phyloP scores from a whole-genome alignment of 1,140 invertebrate genomes.

The Chionoecetes opilio region DNA sequence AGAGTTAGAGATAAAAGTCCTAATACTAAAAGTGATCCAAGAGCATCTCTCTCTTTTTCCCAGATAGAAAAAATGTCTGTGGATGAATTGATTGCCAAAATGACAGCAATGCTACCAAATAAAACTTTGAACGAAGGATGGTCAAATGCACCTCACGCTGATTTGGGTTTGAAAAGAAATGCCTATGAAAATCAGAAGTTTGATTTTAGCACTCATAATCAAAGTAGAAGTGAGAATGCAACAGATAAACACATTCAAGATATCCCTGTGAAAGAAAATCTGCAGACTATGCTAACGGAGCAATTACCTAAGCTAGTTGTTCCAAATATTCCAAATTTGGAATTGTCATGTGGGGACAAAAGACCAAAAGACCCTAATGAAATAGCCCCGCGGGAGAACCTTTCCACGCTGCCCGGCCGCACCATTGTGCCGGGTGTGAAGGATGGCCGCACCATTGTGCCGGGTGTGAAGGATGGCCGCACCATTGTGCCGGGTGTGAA shows the following conservation, averaged over 20 bases:
- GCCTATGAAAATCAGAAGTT: not conserved
- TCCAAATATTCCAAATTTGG: slow-evolving; percentile 60
- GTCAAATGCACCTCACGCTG: not conserved
- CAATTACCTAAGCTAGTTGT: slow-evolving; percentile 56
- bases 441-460: not conserved
- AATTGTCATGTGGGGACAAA: slow-evolving; percentile 43
- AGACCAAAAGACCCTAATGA: not conserved
- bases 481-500: not conserved
- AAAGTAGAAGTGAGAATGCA: slow-evolving; percentile 1
- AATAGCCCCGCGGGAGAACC: slow-evolving; percentile 21
- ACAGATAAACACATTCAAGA: not conserved
- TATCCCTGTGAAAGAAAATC: not conserved
- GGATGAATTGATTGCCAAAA: slow-evolving; percentile 68
- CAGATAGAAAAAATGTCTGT: slow-evolving; percentile 63
- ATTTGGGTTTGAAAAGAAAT: not conserved
- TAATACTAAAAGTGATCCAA: not conserved
- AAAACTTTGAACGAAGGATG: not conserved
- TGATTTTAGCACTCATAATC: not conserved
- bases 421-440: not conserved
- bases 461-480: not conserved
- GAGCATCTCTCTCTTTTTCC: slow-evolving; percentile 43
- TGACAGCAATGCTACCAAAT: slow-evolving; percentile 70
- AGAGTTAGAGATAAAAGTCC: not conserved
- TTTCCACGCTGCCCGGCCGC: not conserved
- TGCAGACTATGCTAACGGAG: not conserved